Evolutionary conservation across 2,888 invertebrate species (phyloP).

Genomic region (Diplazon laetatorius): DNA sequence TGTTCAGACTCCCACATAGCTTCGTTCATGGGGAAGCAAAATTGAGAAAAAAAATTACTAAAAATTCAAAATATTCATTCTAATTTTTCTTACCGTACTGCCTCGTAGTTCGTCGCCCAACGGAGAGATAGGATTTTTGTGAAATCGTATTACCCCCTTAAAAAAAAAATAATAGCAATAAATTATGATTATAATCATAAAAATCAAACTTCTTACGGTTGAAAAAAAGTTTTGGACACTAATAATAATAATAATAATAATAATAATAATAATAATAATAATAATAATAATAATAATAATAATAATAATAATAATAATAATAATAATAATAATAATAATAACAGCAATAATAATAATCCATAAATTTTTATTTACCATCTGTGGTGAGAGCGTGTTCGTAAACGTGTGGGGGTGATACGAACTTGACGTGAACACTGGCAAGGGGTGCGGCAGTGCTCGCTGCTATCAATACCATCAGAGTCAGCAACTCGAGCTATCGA

Average conservation of each 20-base stretch:
- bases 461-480: slow-evolving; percentile 69
- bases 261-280: neutral
- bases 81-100: slow-evolving; percentile 69
- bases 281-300: slow-evolving; percentile 6
- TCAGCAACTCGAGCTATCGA: slow-evolving; percentile 69
- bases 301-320: slow-evolving; percentile 2
- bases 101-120: slow-evolving; percentile 72
- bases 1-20: too few species aligned
- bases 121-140: slow-evolving; percentile 76
- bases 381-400: slow-evolving; percentile 78
- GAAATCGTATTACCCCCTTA: slow-evolving; percentile 75
- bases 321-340: neutral
- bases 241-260: neutral
- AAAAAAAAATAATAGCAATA: neutral
- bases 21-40: too few species aligned
- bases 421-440: slow-evolving; percentile 77
- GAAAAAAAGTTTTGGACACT: slow-evolving; percentile 4
- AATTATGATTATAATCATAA: neutral
- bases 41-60: too few species aligned
- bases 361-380: slow-evolving; percentile 74
- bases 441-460: slow-evolving; percentile 72
- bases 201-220: too few species aligned
- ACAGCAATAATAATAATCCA: neutral
- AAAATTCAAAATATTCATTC: too few species aligned
- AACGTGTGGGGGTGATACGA: slow-evolving; percentile 77